These are phyloP conservation scores for Horisme vitalbata DNA, from an alignment of 2,888 invertebrate genomes.

Conservation along the genomic window DNA sequence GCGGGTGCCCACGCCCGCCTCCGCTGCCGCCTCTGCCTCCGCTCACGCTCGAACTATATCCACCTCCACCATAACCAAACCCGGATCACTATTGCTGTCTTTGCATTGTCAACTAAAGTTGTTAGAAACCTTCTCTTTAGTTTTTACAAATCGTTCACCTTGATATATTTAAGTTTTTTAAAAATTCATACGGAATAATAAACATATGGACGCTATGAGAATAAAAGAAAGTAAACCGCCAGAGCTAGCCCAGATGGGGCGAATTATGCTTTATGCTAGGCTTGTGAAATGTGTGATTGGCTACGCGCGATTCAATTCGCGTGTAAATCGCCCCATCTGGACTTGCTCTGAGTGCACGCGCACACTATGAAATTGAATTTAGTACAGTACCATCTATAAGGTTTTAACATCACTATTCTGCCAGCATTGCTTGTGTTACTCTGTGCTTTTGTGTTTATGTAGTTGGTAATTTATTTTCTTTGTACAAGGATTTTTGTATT, in stretches of 20 bases:
- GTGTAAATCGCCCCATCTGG: no score
- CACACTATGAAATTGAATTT: slow-evolving; percentile 11
- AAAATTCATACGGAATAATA: no score
- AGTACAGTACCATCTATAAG: slow-evolving; percentile 2
- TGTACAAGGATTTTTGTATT: not conserved
- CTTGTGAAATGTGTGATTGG: no score
- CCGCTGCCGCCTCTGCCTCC: slow-evolving; percentile 18
- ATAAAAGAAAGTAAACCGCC: no score
- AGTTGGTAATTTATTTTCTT: not conserved
- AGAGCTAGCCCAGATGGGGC: no score
- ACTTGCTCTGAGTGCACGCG: slow-evolving; percentile 7
- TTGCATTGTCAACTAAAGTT: no score
- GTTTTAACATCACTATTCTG: slow-evolving; percentile 7
- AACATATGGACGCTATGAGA: no score
- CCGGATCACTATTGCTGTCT: slow-evolving; percentile 3
- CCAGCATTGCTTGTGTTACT: not conserved
- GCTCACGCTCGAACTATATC: slow-evolving; percentile 13
- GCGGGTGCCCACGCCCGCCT: slow-evolving; percentile 13
- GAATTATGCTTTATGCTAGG: no score
- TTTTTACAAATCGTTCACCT: no score
- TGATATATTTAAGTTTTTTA: no score
- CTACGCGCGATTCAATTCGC: no score
- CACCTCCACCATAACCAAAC: slow-evolving; percentile 3
- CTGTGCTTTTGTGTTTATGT: not conserved
- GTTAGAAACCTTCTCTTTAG: no score